These are phyloP conservation scores for Sinodicranocentrus sp. DNA, from an alignment of 2,888 invertebrate genomes.

Conservation along the genomic window DNA sequence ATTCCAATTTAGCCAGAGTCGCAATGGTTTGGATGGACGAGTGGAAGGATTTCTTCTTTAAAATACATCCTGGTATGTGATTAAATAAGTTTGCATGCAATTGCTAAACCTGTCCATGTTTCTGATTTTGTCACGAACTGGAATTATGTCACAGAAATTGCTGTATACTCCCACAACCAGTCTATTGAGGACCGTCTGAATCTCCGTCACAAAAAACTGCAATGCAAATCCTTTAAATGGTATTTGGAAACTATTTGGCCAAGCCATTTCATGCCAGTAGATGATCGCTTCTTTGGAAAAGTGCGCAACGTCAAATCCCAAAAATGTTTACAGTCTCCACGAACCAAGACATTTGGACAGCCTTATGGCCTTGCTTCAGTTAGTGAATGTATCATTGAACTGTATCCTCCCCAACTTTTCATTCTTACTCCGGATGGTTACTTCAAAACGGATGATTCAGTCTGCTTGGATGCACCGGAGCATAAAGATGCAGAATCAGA, in stretches of 20 bases:
- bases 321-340: conserved; percentile 84
- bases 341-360: conserved; percentile 80
- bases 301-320: conserved; percentile 82
- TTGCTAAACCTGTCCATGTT: no score
- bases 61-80: conserved; percentile 85
- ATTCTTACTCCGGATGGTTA: conserved; percentile 85
- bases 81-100: not conserved
- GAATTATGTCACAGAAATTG: conserved; percentile 83
- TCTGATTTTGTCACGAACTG: no score
- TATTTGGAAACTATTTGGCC: conserved; percentile 97
- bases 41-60: conserved; percentile 95
- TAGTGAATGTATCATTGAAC: conserved; percentile 82
- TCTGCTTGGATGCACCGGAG: conserved; percentile 86
- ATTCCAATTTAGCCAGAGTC: conserved; percentile 93
- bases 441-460: conserved; percentile 92
- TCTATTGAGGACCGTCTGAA: conserved; percentile 83
- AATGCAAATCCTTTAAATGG: conserved; percentile 94
- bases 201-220: conserved; percentile 79
- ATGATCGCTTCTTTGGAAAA: conserved; percentile 93
- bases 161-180: conserved; percentile 82
- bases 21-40: conserved; percentile 99
- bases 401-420: conserved; percentile 84
- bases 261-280: conserved; percentile 95
- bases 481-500: conserved; percentile 79
- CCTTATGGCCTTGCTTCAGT: conserved; percentile 86